Base-by-base conservation (phyloP, 1,140 invertebrate species). In the Drosophila erecta region DNA sequence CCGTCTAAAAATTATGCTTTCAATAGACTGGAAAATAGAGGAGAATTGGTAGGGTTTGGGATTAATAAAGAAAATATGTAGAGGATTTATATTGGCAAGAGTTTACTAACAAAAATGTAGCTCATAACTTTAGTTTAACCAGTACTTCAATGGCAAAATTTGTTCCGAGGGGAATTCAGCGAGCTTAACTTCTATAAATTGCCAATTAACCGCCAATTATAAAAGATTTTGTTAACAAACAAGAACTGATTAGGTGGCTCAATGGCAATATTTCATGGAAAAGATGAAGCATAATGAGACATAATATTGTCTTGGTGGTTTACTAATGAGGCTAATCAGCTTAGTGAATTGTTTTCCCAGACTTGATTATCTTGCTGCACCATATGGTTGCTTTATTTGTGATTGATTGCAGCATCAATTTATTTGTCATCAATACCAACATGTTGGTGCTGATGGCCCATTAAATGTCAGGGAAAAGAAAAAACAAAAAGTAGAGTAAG, bases 401-500 rank as follows among this genome's bases (percentile, higher is more conserved):
- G 77, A 86, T 85, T 86, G 77, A 86, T 85, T 76, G 67, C 76
- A 65, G 54, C 54, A 60, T 74, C 66, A 80, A 81, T 84, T 84
- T 77, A 81, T 85, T 81, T 77, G 76, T 53, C 81, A 86, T 86
- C 69, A 84, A 76, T 80, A 66, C 53, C 30, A 83, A 72, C 51
- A 59, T 77, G 51, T 49, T 69, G 72, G 77, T 81, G 62, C 69
- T 86, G 73, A 81, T 81, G 77, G 54, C 55, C 67, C 73, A 78
- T 81, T 85, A 70, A 77, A 76, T 57, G 65, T 35, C 66, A 65
- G 65, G 14, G 15, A 58, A 53, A 57, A 40, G 35, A 55, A 49
- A 43, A 30, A 76, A 54, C 15, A 49, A 30, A 47, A 22, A 60
- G 17, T 37, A 35, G 37, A 49, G 20, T 17, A 14, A 54, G 55